Evolutionary conservation across 2,888 invertebrate species (phyloP).

Genomic region (Andrena hattorfiana): DNA sequence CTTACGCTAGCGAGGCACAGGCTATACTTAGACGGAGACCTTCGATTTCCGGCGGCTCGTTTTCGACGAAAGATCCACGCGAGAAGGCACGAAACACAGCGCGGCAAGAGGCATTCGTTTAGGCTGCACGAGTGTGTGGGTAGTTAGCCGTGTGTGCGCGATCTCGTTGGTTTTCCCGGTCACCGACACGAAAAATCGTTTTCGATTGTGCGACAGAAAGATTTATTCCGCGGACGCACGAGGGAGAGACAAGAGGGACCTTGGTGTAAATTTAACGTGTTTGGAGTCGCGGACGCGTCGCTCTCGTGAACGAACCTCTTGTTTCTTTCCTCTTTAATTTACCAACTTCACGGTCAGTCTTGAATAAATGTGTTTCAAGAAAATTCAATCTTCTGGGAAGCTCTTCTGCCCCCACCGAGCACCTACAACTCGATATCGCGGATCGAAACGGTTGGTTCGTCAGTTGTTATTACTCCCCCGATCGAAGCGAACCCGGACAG

Average conservation of each 20-base stretch:
- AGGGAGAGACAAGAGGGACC: slow-evolving; percentile 42
- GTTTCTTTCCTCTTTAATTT: neutral
- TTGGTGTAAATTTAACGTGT: slow-evolving; percentile 52
- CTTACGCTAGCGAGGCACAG: slow-evolving; percentile 64
- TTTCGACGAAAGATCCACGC: slow-evolving; percentile 69
- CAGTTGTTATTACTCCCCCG: neutral
- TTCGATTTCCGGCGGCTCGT: slow-evolving; percentile 74
- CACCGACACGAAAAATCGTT: slow-evolving; percentile 30
- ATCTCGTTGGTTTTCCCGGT: slow-evolving; percentile 24
- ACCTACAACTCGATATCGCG: neutral
- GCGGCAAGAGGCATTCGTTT: neutral
- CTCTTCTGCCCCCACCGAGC: neutral
- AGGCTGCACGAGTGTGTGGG: neutral
- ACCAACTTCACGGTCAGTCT: neutral
- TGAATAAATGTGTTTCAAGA: neutral
- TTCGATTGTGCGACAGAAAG: slow-evolving; percentile 23
- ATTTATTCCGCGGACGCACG: slow-evolving; percentile 5
- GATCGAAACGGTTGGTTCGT: neutral
- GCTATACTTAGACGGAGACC: slow-evolving; percentile 73
- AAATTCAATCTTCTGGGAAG: neutral
- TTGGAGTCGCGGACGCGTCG: slow-evolving; percentile 4
- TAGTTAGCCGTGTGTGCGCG: neutral
- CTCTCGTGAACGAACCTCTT: neutral
- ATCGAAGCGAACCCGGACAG: neutral
- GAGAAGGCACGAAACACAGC: slow-evolving; percentile 39